A percentile compares a stretch with the other conserved stretches of the same genome.
Conservation (phyloP, 2,113 vertebrate genomes). For the Scortum barcoo region DNA sequence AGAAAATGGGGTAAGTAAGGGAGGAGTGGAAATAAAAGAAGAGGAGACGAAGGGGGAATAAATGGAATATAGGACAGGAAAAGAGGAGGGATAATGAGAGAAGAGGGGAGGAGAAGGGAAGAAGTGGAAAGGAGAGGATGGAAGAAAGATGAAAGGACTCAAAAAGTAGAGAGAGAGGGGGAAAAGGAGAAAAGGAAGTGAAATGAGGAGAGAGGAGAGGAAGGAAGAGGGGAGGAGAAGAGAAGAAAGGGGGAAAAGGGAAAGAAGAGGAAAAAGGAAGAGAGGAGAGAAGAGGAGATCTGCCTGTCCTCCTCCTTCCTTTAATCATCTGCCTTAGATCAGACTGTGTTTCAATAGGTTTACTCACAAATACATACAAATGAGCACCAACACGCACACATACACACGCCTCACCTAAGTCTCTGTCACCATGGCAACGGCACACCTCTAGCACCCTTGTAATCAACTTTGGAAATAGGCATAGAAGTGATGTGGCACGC, state of each 20-base stretch:
- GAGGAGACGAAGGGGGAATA: no score
- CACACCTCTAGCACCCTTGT: conserved; percentile 55
- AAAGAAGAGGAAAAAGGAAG: no score
- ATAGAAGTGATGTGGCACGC: conserved; percentile 45
- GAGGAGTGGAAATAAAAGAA: no score
- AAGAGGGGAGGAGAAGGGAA: no score
- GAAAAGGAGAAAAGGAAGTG: not conserved
- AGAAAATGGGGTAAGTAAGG: not conserved
- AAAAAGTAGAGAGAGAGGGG: not conserved
- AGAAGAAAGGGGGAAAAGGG: not conserved
- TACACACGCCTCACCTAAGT: conserved; percentile 33
- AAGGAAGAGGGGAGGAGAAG: not conserved
- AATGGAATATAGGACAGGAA: no score
- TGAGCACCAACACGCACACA: not conserved
- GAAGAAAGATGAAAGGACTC: not conserved
- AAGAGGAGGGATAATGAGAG: no score
- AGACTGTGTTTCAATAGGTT: conserved; percentile 36
- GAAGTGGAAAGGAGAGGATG: not conserved
- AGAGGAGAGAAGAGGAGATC: not conserved
- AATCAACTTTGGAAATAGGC: conserved; percentile 70
- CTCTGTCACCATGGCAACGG: conserved; percentile 63
- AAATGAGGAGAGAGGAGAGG: not conserved
- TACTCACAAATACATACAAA: conserved; percentile 28
- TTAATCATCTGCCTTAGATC: conserved; percentile 36
- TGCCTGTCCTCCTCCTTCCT: not conserved